Evolutionary conservation across 1,140 invertebrate species (phyloP).

Genomic region (Heterodera carotae): DNA sequence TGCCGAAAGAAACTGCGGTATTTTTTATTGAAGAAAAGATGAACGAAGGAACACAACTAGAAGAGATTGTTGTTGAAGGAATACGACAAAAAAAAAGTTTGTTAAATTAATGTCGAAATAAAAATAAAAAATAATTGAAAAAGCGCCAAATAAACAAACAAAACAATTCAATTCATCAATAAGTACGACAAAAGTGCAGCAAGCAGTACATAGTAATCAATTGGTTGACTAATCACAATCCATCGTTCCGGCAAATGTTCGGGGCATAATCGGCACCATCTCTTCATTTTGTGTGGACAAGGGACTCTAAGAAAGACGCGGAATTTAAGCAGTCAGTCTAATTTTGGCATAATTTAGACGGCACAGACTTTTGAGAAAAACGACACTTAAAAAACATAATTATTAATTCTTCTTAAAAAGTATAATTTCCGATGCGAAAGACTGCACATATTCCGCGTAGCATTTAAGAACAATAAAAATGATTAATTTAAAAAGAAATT

Average conservation of each 20-base stretch:
- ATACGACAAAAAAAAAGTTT: not conserved
- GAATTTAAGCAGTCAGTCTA: too few species aligned
- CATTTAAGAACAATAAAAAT: too few species aligned
- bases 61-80: not conserved
- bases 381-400: too few species aligned
- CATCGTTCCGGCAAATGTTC: slow-evolving; percentile 11
- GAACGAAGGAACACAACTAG: too few species aligned
- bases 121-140: not conserved
- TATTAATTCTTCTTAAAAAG: not conserved
- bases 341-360: too few species aligned
- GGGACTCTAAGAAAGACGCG: not conserved
- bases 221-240: slow-evolving; percentile 11
- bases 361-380: too few species aligned
- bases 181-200: too few species aligned
- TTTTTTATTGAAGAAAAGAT: not conserved
- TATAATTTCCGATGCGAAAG: too few species aligned
- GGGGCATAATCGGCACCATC: not conserved
- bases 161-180: too few species aligned
- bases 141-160: too few species aligned
- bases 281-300: not conserved
- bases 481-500: not conserved
- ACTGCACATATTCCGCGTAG: too few species aligned
- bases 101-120: not conserved
- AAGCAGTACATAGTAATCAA: not conserved
- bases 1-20: not conserved